These are phyloP conservation scores for Callinectes sapidus DNA, from an alignment of 2,888 invertebrate species.

Conservation along the genomic window DNA sequence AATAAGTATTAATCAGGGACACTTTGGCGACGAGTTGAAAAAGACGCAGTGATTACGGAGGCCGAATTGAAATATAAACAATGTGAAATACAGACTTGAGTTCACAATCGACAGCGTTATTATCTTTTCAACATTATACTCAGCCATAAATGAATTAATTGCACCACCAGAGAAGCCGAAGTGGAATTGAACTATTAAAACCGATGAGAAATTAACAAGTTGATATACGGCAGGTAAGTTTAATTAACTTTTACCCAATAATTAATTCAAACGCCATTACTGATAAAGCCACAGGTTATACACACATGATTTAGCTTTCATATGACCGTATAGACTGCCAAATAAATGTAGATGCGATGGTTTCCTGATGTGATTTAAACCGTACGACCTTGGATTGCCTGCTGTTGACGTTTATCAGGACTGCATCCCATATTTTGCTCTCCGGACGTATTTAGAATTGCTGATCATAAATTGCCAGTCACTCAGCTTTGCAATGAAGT, in stretches of 20 bases:
- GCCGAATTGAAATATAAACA: too few relatives aligned
- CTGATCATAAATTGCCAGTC: too few relatives aligned
- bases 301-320: neutral
- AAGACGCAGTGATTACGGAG: neutral
- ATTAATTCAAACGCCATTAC: neutral
- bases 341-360: neutral
- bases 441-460: too few relatives aligned
- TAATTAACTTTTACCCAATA: neutral
- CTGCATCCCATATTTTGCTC: too few relatives aligned
- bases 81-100: too few relatives aligned
- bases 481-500: too few relatives aligned
- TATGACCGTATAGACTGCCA: neutral
- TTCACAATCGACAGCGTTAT: too few relatives aligned
- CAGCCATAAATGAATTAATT: neutral
- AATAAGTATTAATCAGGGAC: neutral
- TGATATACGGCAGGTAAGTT: neutral
- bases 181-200: neutral
- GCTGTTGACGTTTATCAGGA: too few relatives aligned
- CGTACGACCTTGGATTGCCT: too few relatives aligned
- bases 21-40: neutral
- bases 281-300: neutral
- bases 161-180: neutral
- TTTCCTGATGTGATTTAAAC: too few relatives aligned
- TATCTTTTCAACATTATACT: neutral
- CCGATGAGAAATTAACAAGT: neutral